A percentile compares a stretch with the other conserved stretches of the same genome.
Evolutionary conservation across 2,888 invertebrate species (phyloP).

Genomic region (Phymatocera aterrima): DNA sequence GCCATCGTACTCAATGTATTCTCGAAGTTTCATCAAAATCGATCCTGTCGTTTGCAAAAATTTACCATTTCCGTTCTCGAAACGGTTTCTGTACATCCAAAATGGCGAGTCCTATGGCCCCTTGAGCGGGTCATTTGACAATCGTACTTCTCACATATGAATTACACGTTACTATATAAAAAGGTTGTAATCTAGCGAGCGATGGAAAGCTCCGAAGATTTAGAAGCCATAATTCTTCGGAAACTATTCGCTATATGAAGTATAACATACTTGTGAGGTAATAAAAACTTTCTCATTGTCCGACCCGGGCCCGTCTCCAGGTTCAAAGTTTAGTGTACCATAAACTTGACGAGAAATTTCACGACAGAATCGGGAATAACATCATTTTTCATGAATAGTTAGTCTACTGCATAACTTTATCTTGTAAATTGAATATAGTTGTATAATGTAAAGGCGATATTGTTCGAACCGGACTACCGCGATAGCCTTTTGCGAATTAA

Average conservation of each 20-base stretch:
- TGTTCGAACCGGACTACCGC: not conserved
- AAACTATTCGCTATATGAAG: slow-evolving; percentile 11
- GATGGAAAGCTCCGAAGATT: slow-evolving; percentile 29
- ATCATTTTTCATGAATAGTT: slow-evolving; percentile 8
- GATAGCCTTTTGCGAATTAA: no score
- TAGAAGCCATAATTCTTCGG: slow-evolving; percentile 35
- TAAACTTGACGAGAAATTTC: not conserved
- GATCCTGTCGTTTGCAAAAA: no score
- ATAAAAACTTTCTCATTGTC: slow-evolving; percentile 35
- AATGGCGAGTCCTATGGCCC: no score
- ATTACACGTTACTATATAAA: slow-evolving; percentile 18
- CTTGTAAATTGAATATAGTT: not conserved
- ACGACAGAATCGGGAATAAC: not conserved
- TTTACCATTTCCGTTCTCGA: no score
- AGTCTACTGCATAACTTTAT: not conserved
- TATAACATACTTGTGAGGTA: slow-evolving; percentile 32
- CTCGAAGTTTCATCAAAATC: no score
- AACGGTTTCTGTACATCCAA: no score
- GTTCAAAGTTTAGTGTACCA: slow-evolving; percentile 4
- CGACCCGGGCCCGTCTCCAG: not conserved
- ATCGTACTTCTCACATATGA: slow-evolving; percentile 7
- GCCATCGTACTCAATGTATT: no score
- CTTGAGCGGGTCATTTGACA: no score
- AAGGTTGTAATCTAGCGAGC: slow-evolving; percentile 24
- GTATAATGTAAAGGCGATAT: not conserved